A percentile compares a stretch with the other conserved stretches of the same genome.
Conservation (phyloP, 35 echinoderm and acorn worm genomes). For the Ophioderma brevispina region DNA sequence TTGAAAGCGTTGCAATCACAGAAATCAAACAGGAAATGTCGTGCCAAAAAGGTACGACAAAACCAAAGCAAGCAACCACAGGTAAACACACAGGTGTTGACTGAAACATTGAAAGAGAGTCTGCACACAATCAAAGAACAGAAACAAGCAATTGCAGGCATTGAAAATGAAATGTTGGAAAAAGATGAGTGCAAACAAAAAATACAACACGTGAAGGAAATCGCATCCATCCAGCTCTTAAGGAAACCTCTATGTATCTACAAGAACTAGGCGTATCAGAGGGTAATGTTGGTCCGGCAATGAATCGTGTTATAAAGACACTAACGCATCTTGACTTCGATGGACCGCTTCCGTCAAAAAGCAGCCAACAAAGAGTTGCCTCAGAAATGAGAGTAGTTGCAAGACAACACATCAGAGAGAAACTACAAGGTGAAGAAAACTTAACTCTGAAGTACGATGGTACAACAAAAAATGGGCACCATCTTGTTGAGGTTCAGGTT, state of each 20-base stretch:
- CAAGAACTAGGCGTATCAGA: neutral
- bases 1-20: too few relatives aligned
- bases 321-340: neutral
- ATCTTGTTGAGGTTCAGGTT: conserved; percentile 13
- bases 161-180: too few relatives aligned
- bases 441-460: conserved; percentile 59
- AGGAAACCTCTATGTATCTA: neutral
- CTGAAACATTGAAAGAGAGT: too few relatives aligned
- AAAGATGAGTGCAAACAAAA: too few relatives aligned
- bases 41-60: too few relatives aligned
- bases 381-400: conserved; percentile 18
- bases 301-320: neutral
- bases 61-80: too few relatives aligned
- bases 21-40: too few relatives aligned
- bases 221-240: neutral
- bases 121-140: too few relatives aligned
- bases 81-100: too few relatives aligned
- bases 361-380: neutral
- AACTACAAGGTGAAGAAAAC: neutral
- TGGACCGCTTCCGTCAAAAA: neutral
- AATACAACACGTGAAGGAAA: too few relatives aligned
- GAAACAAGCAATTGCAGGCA: too few relatives aligned
- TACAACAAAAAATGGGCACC: conserved; percentile 20
- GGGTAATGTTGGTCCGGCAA: neutral
- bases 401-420: neutral